A percentile compares a stretch with the other conserved stretches of the same genome.
phyloP scores from a whole-genome alignment of 2,113 vertebrate genomes.

The Capreolus pygargus region DNA sequence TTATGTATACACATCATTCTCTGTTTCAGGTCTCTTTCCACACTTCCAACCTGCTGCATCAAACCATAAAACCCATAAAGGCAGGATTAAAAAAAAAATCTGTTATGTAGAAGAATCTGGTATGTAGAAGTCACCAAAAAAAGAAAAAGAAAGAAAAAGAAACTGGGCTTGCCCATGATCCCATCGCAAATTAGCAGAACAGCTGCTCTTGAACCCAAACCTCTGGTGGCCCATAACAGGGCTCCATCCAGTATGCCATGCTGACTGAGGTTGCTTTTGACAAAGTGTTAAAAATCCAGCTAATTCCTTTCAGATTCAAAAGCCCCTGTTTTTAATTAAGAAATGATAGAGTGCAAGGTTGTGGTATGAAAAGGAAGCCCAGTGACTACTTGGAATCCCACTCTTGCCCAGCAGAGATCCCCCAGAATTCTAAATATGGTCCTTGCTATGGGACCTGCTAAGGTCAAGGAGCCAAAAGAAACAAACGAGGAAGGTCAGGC shows the following conservation, averaged over 20 bases:
- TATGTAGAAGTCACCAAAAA: not conserved
- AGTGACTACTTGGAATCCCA: not conserved
- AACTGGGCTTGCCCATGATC: not conserved
- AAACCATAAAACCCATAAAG: not conserved
- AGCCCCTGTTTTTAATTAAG: conserved; percentile 41
- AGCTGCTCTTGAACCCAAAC: not conserved
- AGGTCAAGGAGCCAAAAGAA: not conserved
- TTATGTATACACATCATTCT: not conserved
- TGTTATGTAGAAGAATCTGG: not conserved
- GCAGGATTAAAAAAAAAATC: not conserved
- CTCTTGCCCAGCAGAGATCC: no score
- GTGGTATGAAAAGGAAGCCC: not conserved
- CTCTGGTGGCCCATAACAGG: not conserved
- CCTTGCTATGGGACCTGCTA: not conserved
- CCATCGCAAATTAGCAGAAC: not conserved
- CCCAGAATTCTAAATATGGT: not conserved
- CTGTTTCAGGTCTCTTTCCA: not conserved
- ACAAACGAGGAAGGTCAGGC: not conserved
- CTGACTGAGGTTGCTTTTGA: not conserved
- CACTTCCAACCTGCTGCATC: not conserved
- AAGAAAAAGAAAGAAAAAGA: not conserved
- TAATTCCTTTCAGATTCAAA: conserved; percentile 19
- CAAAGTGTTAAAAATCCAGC: conserved; percentile 39
- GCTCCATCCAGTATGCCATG: not conserved
- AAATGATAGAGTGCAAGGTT: not conserved